Conservation (phyloP, 2,888 invertebrate genomes). For the Lycaena phlaeas region DNA sequence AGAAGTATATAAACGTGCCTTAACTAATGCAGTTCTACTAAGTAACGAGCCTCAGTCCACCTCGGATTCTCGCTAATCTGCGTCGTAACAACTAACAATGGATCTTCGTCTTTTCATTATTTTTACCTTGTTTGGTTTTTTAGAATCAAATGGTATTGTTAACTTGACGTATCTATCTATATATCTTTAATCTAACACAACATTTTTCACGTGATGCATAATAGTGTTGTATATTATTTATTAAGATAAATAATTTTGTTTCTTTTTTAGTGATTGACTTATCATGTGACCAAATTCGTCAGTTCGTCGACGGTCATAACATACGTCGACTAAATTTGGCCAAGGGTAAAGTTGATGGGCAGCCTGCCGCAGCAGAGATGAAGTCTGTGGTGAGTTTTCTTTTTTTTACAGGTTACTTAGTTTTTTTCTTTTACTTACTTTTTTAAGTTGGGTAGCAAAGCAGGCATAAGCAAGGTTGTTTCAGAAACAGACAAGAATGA, state of each 20-base stretch:
- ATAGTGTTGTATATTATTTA: background rate
- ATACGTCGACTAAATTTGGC: constrained; percentile 25
- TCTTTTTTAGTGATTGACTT: constrained; percentile 26
- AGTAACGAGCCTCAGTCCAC: constrained; percentile 18
- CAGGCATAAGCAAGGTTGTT: too few relatives aligned
- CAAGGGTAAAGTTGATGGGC: constrained; percentile 25
- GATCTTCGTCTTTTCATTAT: constrained; percentile 29
- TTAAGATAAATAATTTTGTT: background rate
- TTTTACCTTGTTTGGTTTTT: constrained; percentile 25
- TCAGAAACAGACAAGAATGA: too few relatives aligned
- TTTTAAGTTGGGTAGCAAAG: too few relatives aligned
- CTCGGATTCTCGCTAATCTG: constrained; percentile 7
- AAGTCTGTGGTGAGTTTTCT: constrained; percentile 28
- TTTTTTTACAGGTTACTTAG: too few relatives aligned
- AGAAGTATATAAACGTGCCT: constrained; percentile 2
- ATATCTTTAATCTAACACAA: too few relatives aligned
- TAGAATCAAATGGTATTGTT: constrained; percentile 33
- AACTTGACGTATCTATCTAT: constrained; percentile 6
- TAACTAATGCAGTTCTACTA: background rate
- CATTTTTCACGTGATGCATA: background rate
- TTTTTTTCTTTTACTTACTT: too few relatives aligned
- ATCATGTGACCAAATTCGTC: constrained; percentile 29
- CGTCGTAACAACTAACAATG: constrained; percentile 34
- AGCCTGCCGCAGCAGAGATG: constrained; percentile 35
- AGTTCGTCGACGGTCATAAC: constrained; percentile 34